A percentile compares a stretch with the other conserved stretches of the same genome.
phyloP scores from a whole-genome alignment of 2,797 vertebrate species.

The Phoxinus dragarum region DNA sequence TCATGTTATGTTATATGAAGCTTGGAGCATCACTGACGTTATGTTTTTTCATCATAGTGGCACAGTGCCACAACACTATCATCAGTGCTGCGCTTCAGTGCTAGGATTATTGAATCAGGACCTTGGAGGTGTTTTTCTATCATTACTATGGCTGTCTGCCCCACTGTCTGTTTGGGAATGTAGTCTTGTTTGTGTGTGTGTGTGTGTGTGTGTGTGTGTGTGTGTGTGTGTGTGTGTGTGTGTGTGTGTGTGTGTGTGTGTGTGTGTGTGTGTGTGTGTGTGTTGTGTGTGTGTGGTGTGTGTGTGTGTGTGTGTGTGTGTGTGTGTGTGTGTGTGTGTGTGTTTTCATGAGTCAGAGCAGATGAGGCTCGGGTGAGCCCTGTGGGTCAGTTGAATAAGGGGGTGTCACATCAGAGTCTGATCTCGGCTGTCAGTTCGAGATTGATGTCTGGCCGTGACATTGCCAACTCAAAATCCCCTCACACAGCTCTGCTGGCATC shows the following conservation, averaged over 20 bases:
- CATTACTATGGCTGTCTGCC: slow-evolving; percentile 25
- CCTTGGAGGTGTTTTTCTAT: slow-evolving; percentile 35
- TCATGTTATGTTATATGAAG: slow-evolving; percentile 10
- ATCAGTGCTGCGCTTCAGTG: slow-evolving; percentile 21
- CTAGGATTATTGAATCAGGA: slow-evolving; percentile 36
- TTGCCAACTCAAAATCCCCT: slow-evolving; percentile 48
- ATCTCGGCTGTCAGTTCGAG: slow-evolving; percentile 51
- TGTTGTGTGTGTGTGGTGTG: neutral
- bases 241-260: neutral
- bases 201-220: slow-evolving; percentile 21
- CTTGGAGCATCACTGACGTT: slow-evolving; percentile 18
- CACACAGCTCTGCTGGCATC: slow-evolving; percentile 38
- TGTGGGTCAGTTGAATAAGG: slow-evolving; percentile 41
- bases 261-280: neutral
- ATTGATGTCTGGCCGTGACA: slow-evolving; percentile 55
- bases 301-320: neutral
- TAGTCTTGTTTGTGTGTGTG: neutral
- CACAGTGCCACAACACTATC: slow-evolving; percentile 37
- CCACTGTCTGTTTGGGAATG: slow-evolving; percentile 9
- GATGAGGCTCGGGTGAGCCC: slow-evolving; percentile 33
- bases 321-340: neutral
- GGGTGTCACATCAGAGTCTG: slow-evolving; percentile 56
- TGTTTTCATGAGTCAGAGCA: slow-evolving; percentile 44
- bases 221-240: slow-evolving; percentile 41
- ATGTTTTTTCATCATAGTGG: slow-evolving; percentile 36